Evolutionary conservation across 1,140 invertebrate genomes (phyloP).

Genomic region (Drosophila navojoa): DNA sequence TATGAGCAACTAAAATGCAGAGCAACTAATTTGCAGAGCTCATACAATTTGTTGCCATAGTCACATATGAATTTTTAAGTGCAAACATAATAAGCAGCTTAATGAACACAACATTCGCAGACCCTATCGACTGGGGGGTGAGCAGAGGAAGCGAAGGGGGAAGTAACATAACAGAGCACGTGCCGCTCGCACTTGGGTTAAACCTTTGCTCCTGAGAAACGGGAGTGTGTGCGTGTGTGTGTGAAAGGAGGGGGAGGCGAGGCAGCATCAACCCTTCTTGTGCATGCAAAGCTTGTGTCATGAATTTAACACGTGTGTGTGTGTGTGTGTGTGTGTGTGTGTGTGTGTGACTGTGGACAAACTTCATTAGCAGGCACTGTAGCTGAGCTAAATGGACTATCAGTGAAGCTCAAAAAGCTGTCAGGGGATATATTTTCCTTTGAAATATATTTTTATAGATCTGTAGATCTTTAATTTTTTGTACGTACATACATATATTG

Average conservation of each 20-base stretch:
- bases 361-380: constrained; percentile 3
- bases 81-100: constrained; percentile 83
- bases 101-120: constrained; percentile 64
- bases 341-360: constrained; percentile 19
- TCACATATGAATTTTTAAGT: constrained; percentile 82
- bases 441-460: not conserved
- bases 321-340: constrained; percentile 55
- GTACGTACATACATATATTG: no score
- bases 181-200: constrained; percentile 47
- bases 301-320: constrained; percentile 70
- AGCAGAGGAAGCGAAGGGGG: not conserved
- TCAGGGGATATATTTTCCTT: constrained; percentile 24
- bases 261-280: constrained; percentile 61
- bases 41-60: constrained; percentile 71
- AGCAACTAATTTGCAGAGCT: constrained; percentile 64
- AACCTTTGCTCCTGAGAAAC: not conserved
- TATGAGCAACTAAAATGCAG: constrained; percentile 38
- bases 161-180: constrained; percentile 14
- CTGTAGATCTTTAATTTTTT: no score
- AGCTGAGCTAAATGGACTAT: constrained; percentile 1
- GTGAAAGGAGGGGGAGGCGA: not conserved
- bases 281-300: constrained; percentile 62
- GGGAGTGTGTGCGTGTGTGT: not conserved
- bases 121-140: constrained; percentile 1
- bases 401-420: constrained; percentile 14